Base-by-base conservation (phyloP, 2,888 invertebrate species). In the Ennomos erosarius region DNA sequence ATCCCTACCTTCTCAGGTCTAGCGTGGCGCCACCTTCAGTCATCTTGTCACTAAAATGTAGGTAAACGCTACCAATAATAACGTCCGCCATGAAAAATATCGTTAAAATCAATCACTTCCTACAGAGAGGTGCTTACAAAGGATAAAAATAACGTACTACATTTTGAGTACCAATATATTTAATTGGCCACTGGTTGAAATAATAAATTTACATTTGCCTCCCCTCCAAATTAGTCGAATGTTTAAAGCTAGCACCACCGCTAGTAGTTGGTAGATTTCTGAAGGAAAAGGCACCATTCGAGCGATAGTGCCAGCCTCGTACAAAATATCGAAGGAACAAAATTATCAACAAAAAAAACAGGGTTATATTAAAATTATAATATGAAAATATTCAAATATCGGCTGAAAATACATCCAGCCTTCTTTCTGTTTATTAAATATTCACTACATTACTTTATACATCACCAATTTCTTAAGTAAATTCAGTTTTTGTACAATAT, bases 401-500 rank as follows among this genome's bases (percentile, higher is more conserved):
- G 81, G 83, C 91, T 81, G 90, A 88, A 90, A 80, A 75, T 84
- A 84, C 79, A 85, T 89, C 82, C 91, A 89, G 89, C 90, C 84
- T 83, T 89, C 81, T 88, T 89, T 90, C 88, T 90, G 87, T 90
- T 90, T 87, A 91, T 90, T 91, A 91, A 92, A 92, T 92, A 92
- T 87, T 88, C 82, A 87, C 90, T 92, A 92, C 88, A 88, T 90
- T 90, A 85, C 89, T 92, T 92, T 92, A 88, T 91, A 92, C 91
- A 92, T 91, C 92, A 92, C 91, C 92, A 90, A 92, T 91, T 87
- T 89, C 91, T 91, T 91, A 91, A 91, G 90, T 91, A 90, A 90
- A 90, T 90, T 90, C 90, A 91, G 90, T 91, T 90, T 90, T 92
- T 92, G 92, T 92, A 92, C 92, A 92, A 92, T 92, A 92, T 91